Evolutionary conservation across 1,140 invertebrate species (phyloP).

Genomic region (Catajapyx aquilonaris): DNA sequence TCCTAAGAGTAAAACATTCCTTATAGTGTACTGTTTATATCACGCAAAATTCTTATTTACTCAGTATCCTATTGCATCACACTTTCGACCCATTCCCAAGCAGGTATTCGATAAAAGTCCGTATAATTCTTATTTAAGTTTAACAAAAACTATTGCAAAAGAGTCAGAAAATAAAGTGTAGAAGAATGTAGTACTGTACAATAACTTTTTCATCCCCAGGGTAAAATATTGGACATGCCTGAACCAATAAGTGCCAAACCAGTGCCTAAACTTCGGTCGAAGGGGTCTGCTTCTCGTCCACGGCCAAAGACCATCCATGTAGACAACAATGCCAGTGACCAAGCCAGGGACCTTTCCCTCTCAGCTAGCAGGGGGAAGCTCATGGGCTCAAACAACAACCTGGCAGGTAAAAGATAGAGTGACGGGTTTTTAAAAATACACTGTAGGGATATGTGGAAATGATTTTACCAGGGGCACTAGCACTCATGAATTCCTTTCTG

Average conservation of each 20-base stretch:
- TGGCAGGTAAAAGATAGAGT: conserved; percentile 39
- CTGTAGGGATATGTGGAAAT: too few species aligned
- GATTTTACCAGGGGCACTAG: too few species aligned
- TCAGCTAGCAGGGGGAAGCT: conserved; percentile 43
- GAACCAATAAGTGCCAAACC: conserved; percentile 17
- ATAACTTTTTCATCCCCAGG: conserved; percentile 11
- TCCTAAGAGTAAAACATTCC: conserved; percentile 14
- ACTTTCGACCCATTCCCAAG: too few species aligned
- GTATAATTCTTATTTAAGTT: too few species aligned
- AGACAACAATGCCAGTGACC: conserved; percentile 46
- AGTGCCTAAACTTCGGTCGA: conserved; percentile 13
- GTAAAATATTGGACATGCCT: conserved; percentile 12
- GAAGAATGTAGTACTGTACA: too few species aligned
- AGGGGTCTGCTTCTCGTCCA: conserved; percentile 25
- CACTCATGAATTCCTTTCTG: too few species aligned
- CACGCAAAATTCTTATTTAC: too few species aligned
- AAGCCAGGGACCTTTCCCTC: conserved; percentile 16
- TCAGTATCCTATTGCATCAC: too few species aligned
- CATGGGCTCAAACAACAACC: conserved; percentile 57
- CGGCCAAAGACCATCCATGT: conserved; percentile 73
- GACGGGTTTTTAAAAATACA: too few species aligned
- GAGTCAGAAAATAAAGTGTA: too few species aligned
- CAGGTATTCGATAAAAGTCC: neutral
- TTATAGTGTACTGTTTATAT: conserved; percentile 11
- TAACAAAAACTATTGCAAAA: too few species aligned